Conservation (phyloP, 2,113 vertebrate species). For the Butorides virescens region DNA sequence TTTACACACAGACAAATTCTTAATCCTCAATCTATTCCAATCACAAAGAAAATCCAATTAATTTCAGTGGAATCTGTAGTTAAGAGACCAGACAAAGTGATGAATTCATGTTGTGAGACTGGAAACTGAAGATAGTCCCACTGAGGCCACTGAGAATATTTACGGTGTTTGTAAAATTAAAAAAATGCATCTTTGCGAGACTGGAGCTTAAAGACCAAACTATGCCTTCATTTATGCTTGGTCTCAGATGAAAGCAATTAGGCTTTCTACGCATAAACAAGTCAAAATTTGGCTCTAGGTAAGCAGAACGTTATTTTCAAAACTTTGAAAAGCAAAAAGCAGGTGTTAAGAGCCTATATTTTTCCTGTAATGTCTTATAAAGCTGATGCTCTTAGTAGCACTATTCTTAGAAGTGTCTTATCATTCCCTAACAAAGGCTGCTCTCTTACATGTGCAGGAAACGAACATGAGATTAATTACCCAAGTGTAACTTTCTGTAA, state of each 20-base stretch:
- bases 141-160: not conserved
- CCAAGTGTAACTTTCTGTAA: slow-evolving; percentile 36
- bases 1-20: not conserved
- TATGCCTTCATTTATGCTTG: not conserved
- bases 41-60: not conserved
- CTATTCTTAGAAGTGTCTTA: slow-evolving; percentile 73
- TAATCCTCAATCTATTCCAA: not conserved
- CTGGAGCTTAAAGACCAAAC: not conserved
- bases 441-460: slow-evolving; percentile 51
- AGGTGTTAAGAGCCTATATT: slow-evolving; percentile 24
- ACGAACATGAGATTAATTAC: slow-evolving; percentile 61
- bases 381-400: slow-evolving; percentile 33
- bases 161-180: not conserved
- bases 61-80: not conserved
- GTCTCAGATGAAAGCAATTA: not conserved
- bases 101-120: not conserved
- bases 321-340: slow-evolving; percentile 21
- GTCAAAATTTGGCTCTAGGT: not conserved
- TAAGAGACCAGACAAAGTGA: not conserved
- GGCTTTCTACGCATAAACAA: not conserved
- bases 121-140: not conserved
- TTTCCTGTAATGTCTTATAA: slow-evolving; percentile 21
- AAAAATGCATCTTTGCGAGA: not conserved
- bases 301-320: not conserved
- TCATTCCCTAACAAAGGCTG: slow-evolving; percentile 67